phyloP scores from a whole-genome alignment of 2,888 invertebrate species.

The Drosophila helvetica region DNA sequence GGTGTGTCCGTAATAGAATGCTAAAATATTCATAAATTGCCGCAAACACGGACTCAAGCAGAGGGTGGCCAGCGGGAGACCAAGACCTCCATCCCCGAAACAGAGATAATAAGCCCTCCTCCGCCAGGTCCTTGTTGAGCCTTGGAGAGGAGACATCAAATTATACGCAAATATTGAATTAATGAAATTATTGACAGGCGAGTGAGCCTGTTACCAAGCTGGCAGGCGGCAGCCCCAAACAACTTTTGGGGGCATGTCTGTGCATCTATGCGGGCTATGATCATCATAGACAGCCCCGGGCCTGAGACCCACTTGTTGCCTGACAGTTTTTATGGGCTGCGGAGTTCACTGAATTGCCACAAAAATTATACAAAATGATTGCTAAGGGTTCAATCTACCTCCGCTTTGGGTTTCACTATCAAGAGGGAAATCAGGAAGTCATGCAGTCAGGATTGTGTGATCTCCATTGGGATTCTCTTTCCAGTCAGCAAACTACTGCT shows the following conservation, averaged over 20 bases:
- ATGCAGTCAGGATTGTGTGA: neutral
- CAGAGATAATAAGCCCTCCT: slow-evolving; percentile 56
- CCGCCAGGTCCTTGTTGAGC: slow-evolving; percentile 8
- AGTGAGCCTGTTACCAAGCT: slow-evolving; percentile 51
- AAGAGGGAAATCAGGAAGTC: neutral
- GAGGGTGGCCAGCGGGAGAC: neutral
- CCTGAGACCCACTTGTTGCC: slow-evolving; percentile 61
- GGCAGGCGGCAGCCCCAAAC: slow-evolving; percentile 42
- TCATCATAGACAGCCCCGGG: neutral
- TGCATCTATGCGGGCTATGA: slow-evolving; percentile 37
- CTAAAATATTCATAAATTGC: slow-evolving; percentile 72
- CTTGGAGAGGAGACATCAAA: slow-evolving; percentile 46
- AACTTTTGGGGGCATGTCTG: slow-evolving; percentile 50
- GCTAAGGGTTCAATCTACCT: slow-evolving; percentile 40
- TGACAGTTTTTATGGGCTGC: slow-evolving; percentile 49
- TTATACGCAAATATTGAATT: slow-evolving; percentile 64
- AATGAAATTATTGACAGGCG: slow-evolving; percentile 74
- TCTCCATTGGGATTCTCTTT: neutral
- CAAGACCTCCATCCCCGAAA: neutral
- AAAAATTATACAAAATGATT: slow-evolving; percentile 68
- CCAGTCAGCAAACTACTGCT: too few species aligned
- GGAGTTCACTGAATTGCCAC: slow-evolving; percentile 66
- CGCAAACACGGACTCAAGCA: slow-evolving; percentile 11
- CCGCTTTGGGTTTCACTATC: neutral
- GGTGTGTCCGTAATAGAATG: slow-evolving; percentile 39